Evolutionary conservation across 2,888 invertebrate genomes (phyloP), one percentile per base, ranked within the genome.

Genomic region (Pterostichus madidus): DNA sequence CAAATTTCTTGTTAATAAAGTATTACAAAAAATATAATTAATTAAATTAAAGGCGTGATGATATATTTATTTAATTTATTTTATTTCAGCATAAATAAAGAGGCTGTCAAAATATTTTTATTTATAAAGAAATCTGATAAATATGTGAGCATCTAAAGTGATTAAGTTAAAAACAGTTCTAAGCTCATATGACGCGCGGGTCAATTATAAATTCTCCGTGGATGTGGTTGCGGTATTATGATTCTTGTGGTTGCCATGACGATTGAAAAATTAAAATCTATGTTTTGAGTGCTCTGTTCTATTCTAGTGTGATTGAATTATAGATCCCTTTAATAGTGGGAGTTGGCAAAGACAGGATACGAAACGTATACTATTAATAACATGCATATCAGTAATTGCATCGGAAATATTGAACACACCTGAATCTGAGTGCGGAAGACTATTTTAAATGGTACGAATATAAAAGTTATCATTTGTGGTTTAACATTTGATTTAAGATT

Each of bases 331-430:
- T 64, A 39, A 15, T 24, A 15, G 8, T 24, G 0, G 59, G 39
- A 39, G 39, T 6, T 0, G 39, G 39, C 39, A 39, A 8, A 24
- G 3, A 3, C 24, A 24, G 24, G 24, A 24, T 24, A 24, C 24
- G 39, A 39, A 39, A 8, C n/a, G 1, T 8, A 49, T 13, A 49
- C 64, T 64, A 64, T 64, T 64, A 64, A 64, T 64, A 64, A 39
- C 35, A 7, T 35, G 64, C 64, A 64, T 64, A 35, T 64, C 64
- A 64, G 64, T 64, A 64, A 61, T 39, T 64, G 64, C 32, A 64
- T 64, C 7, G 2, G 35, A 31, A 32, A 0, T 39, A 39, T 39
- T 31, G 64, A 32, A 35, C 64, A 35, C 64, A 49, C 49, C 49
- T 49, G 49, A n/a, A n/a, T 49, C 49, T 35, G 32, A 24, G 5